phyloP scores from a whole-genome alignment of 1,140 invertebrate species.

The Trichonephila clavata region DNA sequence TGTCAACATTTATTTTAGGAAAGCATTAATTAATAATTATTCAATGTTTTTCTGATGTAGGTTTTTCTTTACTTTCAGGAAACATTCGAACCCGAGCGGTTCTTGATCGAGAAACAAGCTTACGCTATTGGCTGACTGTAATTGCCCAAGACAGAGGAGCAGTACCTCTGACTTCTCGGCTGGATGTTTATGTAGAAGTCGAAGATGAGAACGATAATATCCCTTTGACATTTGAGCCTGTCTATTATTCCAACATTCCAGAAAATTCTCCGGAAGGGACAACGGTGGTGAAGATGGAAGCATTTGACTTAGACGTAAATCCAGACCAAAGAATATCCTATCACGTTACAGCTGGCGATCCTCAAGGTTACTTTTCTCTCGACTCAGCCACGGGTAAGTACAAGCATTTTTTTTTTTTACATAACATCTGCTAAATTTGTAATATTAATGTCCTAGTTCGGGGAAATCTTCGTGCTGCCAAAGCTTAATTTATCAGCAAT shows the following conservation, averaged over 20 bases:
- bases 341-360: slow-evolving; percentile 93
- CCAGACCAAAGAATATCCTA: slow-evolving; percentile 85
- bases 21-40: too few relatives aligned
- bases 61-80: slow-evolving; percentile 83
- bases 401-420: neutral
- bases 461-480: too few relatives aligned
- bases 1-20: too few relatives aligned
- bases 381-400: slow-evolving; percentile 60
- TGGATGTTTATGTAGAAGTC: slow-evolving; percentile 93
- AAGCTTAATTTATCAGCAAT: too few relatives aligned
- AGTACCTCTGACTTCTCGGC: slow-evolving; percentile 89
- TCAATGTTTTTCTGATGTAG: too few relatives aligned
- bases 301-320: slow-evolving; percentile 85
- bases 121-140: slow-evolving; percentile 95
- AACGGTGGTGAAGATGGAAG: slow-evolving; percentile 88
- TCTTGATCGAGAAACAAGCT: slow-evolving; percentile 92
- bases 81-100: slow-evolving; percentile 90
- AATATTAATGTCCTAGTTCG: too few relatives aligned
- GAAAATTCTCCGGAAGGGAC: slow-evolving; percentile 91
- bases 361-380: slow-evolving; percentile 89
- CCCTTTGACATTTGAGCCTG: slow-evolving; percentile 91
- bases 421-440: too few relatives aligned
- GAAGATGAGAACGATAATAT: slow-evolving; percentile 96
- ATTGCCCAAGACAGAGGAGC: slow-evolving; percentile 94
- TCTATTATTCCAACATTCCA: slow-evolving; percentile 90